phyloP scores from a whole-genome alignment of 1,140 invertebrate species.

The Muscidifurax raptorellus region DNA sequence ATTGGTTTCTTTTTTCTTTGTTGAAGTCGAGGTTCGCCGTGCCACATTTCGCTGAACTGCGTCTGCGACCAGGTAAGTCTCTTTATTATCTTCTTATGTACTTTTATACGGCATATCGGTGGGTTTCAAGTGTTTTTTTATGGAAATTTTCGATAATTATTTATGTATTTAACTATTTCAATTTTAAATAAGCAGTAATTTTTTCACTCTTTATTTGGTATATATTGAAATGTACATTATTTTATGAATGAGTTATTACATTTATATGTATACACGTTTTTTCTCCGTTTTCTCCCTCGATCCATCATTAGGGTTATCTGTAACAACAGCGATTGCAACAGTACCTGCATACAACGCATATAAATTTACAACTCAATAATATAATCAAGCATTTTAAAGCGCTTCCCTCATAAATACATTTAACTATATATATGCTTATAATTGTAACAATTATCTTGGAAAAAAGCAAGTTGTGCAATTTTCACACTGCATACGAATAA shows the following conservation, averaged over 20 bases:
- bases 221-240: not conserved
- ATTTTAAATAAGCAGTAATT: not conserved
- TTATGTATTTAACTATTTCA: not conserved
- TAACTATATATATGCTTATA: not conserved
- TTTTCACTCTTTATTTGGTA: not conserved
- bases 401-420: not conserved
- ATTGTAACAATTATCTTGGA: slow-evolving; percentile 11
- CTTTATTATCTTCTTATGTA: too few relatives aligned
- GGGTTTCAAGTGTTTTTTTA: not conserved
- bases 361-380: not conserved
- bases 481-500: not conserved
- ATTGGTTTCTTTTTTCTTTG: not conserved
- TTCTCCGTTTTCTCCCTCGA: slow-evolving; percentile 11
- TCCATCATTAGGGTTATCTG: not conserved
- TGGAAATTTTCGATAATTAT: slow-evolving; percentile 3
- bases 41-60: too few relatives aligned
- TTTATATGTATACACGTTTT: not conserved
- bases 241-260: not conserved
- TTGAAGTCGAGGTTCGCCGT: not conserved
- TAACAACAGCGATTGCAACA: not conserved
- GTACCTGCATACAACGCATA: not conserved
- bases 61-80: too few relatives aligned
- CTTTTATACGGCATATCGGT: not conserved
- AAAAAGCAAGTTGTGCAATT: not conserved
- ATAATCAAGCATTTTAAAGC: not conserved